Base-by-base conservation (phyloP, 2,113 vertebrate species). In the Elanoides forficatus region DNA sequence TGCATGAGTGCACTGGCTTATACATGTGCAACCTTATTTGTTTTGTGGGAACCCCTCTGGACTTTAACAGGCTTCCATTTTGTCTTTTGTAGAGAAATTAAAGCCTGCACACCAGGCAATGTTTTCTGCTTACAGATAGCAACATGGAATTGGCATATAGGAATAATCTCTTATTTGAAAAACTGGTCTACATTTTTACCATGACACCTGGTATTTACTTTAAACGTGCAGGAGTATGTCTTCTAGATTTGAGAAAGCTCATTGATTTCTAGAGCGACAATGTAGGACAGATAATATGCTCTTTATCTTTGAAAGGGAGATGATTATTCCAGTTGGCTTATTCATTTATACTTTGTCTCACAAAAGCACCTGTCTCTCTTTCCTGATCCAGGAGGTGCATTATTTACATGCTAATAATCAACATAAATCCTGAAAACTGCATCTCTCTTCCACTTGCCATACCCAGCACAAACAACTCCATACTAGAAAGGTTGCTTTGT, bases 31-130 rank as follows among this genome's bases (percentile, higher is more conserved):
- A 82, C 34, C 92, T 62, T 26, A 58, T 91, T 83, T 82, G 38
- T 78, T 82, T 65, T 78, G 29, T 26, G 36, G 59, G 59, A 96
- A 84, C 29, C 75, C 65, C 68, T 84, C 47, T 43, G 63, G 78
- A 90, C 66, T 83, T 93, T 7, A 82, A 36, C 67, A 65, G 86
- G 30, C 86, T 92, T 92, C 92, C 59, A 74, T 94, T 93, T 93
- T 86, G 66, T 47, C 86, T 88, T 83, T 84, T 59, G 30, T 32
- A 74, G 63, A 59, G 67, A 65, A 96, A 95, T 83, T 73, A 92
- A 92, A 94, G 55, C 23, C 47, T 81, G 55, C 18, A 48, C 47
- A 80, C 15, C 17, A 80, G 71, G 58, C 36, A 47, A 27, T 38
- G 20, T 56, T 60, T 86, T 63, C 72, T 92, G 75, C 47, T 81